A percentile compares a stretch with the other conserved stretches of the same genome.
Conservation (phyloP, 2,113 vertebrate genomes). For the Pampusana beccarii region DNA sequence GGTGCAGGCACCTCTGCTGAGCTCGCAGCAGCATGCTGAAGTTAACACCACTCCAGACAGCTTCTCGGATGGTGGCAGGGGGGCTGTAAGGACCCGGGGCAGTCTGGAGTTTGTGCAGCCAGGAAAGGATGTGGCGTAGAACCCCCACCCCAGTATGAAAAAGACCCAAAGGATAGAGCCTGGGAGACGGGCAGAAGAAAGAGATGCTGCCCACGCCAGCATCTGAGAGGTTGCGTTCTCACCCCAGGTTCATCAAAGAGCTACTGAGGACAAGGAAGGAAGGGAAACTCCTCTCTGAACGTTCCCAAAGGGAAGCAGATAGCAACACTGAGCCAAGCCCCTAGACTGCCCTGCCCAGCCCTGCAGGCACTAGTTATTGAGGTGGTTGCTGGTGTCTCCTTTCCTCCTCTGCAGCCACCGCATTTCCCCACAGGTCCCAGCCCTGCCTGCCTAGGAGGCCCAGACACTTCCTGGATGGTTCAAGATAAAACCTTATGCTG, state of each 20-base stretch:
- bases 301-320: conserved; percentile 57
- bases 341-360: conserved; percentile 55
- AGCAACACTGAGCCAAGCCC: conserved; percentile 29
- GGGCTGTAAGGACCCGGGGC: neutral
- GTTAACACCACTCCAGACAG: neutral
- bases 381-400: conserved; percentile 54
- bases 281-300: conserved; percentile 34
- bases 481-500: conserved; percentile 64
- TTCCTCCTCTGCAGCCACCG: conserved; percentile 33
- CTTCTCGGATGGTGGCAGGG: neutral
- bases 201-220: neutral
- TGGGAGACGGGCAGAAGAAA: neutral
- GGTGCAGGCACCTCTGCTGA: conserved; percentile 13
- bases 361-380: conserved; percentile 32
- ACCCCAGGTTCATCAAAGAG: conserved; percentile 40
- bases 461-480: conserved; percentile 62
- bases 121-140: neutral
- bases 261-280: neutral
- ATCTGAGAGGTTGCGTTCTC: neutral
- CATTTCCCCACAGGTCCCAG: conserved; percentile 41
- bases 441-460: conserved; percentile 58
- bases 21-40: neutral
- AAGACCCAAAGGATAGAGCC: neutral
- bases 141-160: accelerated
- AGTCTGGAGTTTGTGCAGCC: neutral